Percentiles rank a stretch among this genome's conserved stretches.
phyloP scores from a whole-genome alignment of 2,888 invertebrate genomes.

The Melieria crassipennis region DNA sequence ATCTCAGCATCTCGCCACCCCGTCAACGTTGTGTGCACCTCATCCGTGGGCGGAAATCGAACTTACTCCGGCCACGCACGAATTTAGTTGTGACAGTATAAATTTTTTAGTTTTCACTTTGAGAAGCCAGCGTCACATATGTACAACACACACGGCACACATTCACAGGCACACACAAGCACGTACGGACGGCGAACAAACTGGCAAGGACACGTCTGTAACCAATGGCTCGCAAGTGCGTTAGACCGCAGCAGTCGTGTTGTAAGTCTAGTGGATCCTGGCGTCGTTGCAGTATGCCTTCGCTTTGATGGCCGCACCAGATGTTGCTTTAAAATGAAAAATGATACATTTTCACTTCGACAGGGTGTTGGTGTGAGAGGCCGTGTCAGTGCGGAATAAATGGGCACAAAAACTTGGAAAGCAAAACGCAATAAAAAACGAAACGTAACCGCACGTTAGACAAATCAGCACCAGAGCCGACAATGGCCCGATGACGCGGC shows the following conservation, averaged over 20 bases:
- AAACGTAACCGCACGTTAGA: constrained; percentile 46
- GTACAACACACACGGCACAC: neutral
- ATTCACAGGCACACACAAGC: neutral
- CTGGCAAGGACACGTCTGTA: neutral
- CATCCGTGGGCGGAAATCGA: neutral
- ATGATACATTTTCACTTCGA: constrained; percentile 42
- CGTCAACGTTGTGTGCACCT: neutral
- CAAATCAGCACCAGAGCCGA: constrained; percentile 41
- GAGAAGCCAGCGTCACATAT: neutral
- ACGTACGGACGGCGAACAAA: neutral
- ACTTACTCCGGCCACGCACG: neutral
- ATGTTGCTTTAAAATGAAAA: constrained; percentile 52
- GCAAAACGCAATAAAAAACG: constrained; percentile 39
- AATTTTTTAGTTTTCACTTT: constrained; percentile 4
- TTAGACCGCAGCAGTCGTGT: neutral
- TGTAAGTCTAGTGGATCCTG: neutral
- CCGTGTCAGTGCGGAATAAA: constrained; percentile 34
- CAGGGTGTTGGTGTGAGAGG: too few species aligned
- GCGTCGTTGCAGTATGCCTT: constrained; percentile 47
- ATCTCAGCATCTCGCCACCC: too few species aligned
- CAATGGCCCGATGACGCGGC: constrained; percentile 1
- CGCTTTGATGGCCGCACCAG: constrained; percentile 53
- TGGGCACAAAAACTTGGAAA: constrained; percentile 31
- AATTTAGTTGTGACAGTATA: neutral
- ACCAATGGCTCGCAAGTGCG: neutral